phyloP scores from a whole-genome alignment of 2,797 vertebrate species.

The Emys orbicularis region DNA sequence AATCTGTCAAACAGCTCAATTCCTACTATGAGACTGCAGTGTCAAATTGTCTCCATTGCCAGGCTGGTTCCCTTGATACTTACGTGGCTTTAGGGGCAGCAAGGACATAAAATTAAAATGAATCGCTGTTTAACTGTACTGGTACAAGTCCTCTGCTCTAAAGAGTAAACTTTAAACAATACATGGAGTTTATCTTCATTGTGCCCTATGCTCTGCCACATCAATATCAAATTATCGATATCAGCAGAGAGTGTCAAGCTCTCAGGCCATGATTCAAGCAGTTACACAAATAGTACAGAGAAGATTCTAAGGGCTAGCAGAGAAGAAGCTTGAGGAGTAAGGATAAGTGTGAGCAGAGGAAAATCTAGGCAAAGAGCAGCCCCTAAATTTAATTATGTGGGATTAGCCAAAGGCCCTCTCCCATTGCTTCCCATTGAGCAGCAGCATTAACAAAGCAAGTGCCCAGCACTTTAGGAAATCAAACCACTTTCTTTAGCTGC shows the following conservation, averaged over 20 bases:
- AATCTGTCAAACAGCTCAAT: not conserved
- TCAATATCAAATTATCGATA: not conserved
- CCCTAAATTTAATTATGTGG: not conserved
- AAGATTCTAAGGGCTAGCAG: not conserved
- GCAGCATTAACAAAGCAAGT: not conserved
- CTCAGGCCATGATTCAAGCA: not conserved
- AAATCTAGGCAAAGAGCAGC: not conserved
- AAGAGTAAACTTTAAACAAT: not conserved
- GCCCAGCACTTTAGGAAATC: not conserved
- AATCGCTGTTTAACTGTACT: not conserved
- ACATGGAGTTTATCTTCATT: not conserved
- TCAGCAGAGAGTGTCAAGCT: not conserved
- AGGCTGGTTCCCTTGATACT: not conserved
- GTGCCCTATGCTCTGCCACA: not conserved
- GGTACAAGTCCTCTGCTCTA: not conserved
- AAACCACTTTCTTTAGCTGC: not conserved
- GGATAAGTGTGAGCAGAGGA: not conserved
- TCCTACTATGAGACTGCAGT: not conserved
- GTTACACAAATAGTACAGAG: not conserved
- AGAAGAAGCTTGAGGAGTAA: not conserved
- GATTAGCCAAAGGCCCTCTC: not conserved
- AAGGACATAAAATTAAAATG: not conserved
- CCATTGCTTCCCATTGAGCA: not conserved
- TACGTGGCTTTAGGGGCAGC: not conserved
- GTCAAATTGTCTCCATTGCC: not conserved